Conservation (phyloP, 2,888 invertebrate genomes). For the Aquatica leii region DNA sequence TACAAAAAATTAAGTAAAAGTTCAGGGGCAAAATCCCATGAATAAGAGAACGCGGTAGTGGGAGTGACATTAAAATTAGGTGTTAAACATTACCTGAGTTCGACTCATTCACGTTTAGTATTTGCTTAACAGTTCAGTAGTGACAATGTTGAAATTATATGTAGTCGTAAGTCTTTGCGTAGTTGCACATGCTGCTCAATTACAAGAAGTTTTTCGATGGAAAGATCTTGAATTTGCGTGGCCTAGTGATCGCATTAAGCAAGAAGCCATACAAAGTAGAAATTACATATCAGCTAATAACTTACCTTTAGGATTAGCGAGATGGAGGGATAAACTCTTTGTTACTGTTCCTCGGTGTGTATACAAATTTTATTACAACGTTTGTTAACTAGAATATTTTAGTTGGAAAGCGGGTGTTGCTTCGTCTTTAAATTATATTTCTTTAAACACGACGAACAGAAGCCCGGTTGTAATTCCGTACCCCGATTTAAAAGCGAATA, state of each 20-base stretch:
- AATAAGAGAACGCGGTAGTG: background rate
- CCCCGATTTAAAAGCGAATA: slow-evolving; percentile 81
- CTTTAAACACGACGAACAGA: slow-evolving; percentile 65
- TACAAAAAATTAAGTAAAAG: slow-evolving; percentile 11
- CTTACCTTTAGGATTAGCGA: slow-evolving; percentile 74
- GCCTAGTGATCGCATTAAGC: slow-evolving; percentile 68
- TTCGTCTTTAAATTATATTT: slow-evolving; percentile 73
- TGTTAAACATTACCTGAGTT: slow-evolving; percentile 1
- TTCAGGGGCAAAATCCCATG: slow-evolving; percentile 18
- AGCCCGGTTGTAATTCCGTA: slow-evolving; percentile 79
- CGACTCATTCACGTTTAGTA: slow-evolving; percentile 22
- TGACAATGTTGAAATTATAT: slow-evolving; percentile 24
- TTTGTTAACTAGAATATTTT: too few species aligned
- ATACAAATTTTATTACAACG: background rate
- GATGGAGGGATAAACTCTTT: slow-evolving; percentile 76
- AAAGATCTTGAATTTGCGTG: slow-evolving; percentile 73
- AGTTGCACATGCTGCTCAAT: slow-evolving; percentile 61
- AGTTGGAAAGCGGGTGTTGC: slow-evolving; percentile 74
- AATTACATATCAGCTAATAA: slow-evolving; percentile 72
- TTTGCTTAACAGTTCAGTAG: slow-evolving; percentile 3
- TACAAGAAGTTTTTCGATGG: slow-evolving; percentile 75
- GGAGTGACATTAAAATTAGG: background rate
- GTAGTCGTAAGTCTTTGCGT: slow-evolving; percentile 23
- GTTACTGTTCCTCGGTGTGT: slow-evolving; percentile 72
- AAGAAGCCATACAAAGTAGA: slow-evolving; percentile 68